Evolutionary conservation across 1,140 invertebrate genomes (phyloP).

Genomic region (Lucilia cuprina): DNA sequence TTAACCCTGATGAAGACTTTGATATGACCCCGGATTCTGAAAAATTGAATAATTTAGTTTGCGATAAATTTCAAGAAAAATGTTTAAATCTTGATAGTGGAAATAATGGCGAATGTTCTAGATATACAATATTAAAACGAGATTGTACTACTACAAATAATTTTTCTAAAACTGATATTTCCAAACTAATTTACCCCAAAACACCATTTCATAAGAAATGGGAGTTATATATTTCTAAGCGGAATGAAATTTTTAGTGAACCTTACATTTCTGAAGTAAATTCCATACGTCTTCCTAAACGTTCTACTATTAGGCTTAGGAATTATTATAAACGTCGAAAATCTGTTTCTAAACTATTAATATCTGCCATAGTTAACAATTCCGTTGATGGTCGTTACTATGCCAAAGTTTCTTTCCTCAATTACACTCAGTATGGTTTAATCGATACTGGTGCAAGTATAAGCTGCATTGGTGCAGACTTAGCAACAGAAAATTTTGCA

Average conservation of each 20-base stretch:
- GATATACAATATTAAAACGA: not conserved
- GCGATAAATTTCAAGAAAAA: not conserved
- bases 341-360: not conserved
- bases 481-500: not conserved
- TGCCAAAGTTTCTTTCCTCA: not conserved
- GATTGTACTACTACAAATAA: not conserved
- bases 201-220: not conserved
- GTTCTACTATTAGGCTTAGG: not conserved
- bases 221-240: no score
- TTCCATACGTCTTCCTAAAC: not conserved
- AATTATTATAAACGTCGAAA: not conserved
- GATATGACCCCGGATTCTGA: not conserved
- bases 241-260: no score
- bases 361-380: not conserved
- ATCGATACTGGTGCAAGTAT: not conserved
- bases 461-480: conserved; percentile 4
- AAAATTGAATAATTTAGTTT: not conserved
- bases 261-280: not conserved
- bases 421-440: not conserved
- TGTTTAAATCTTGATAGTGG: not conserved
- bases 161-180: not conserved
- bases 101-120: not conserved
- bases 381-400: not conserved
- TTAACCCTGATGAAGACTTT: not conserved
- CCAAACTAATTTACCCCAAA: not conserved